Base-by-base conservation (phyloP, 2,888 invertebrate genomes). In the Apamea monoglypha region DNA sequence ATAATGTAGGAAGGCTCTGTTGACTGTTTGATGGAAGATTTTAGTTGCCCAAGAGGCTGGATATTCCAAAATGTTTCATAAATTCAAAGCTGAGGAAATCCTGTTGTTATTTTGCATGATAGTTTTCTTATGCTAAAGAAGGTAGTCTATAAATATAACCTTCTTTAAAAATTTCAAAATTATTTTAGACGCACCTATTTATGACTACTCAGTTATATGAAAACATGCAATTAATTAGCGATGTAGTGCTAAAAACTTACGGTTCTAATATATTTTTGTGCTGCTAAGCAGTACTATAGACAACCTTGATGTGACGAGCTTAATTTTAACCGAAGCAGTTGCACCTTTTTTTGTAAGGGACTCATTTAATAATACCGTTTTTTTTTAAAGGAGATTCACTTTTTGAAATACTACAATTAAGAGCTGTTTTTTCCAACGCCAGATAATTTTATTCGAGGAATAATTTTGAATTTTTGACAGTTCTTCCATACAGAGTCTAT, bases 161-260 rank as follows among this genome's bases (percentile, higher is more conserved):
- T 47, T 18, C 4, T 40, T 10, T 47, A n/a, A 50, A 47, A 29
- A 81, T 29, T 0, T 2, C 18, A 90, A 94, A 93, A 94, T 93
- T 90, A 93, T 93, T 93, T 93, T 90, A 91, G 86, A 90, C 81
- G 82, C 87, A 85, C 85, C 87, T 85, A 88, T 91, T 91, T 91
- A 92, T 90, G 85, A 87, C 86, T 82, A 86, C 80, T 87, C 90
- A 89, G 88, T 88, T 89, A 91, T 90, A 89, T 83, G 86, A 92
- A 92, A 92, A 93, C 90, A 87, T 90, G 92, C 92, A 94, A 95
- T 95, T 94, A 95, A 95, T 96, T 96, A 96, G 94, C 95, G 89
- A 81, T 80, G 50, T 86, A 80, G 91, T 93, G 95, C 90, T 93
- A 96, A 94, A 90, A 91, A 81, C 84, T 87, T 74, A 85, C 83